These are phyloP conservation scores for Acleris emargana DNA, from an alignment of 2,888 invertebrate genomes.

Conservation along the genomic window DNA sequence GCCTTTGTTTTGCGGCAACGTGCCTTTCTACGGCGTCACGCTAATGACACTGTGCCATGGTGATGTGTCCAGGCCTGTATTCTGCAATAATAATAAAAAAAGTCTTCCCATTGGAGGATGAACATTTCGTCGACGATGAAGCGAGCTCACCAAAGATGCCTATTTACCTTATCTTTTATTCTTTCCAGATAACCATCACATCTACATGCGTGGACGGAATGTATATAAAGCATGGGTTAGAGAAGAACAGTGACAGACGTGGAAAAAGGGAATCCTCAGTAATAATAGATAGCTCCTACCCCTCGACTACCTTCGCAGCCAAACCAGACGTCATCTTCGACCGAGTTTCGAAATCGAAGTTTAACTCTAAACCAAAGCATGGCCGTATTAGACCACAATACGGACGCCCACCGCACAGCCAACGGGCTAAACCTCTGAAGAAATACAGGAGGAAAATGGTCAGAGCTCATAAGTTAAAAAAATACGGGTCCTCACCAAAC, in stretches of 20 bases:
- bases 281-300: slow-evolving; percentile 54
- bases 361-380: slow-evolving; percentile 44
- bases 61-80: no score
- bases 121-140: no score
- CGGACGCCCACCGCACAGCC: slow-evolving; percentile 35
- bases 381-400: slow-evolving; percentile 51
- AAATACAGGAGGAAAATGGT: slow-evolving; percentile 52
- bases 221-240: slow-evolving; percentile 43
- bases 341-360: slow-evolving; percentile 52
- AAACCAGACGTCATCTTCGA: slow-evolving; percentile 63
- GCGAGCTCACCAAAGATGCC: no score
- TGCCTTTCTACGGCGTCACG: no score
- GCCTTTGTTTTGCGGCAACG: no score
- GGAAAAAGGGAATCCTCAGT: slow-evolving; percentile 62
- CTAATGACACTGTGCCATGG: no score
- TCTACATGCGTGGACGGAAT: slow-evolving; percentile 52
- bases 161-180: slow-evolving; percentile 8
- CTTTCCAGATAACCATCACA: slow-evolving; percentile 67
- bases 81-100: no score
- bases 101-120: no score
- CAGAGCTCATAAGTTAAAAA: slow-evolving; percentile 46
- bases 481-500: slow-evolving; percentile 47
- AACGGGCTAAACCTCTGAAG: slow-evolving; percentile 51
- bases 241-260: slow-evolving; percentile 41
- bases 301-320: slow-evolving; percentile 50